Evolutionary conservation across 2,888 invertebrate species (phyloP).

Genomic region (Nasonovia ribisnigri): DNA sequence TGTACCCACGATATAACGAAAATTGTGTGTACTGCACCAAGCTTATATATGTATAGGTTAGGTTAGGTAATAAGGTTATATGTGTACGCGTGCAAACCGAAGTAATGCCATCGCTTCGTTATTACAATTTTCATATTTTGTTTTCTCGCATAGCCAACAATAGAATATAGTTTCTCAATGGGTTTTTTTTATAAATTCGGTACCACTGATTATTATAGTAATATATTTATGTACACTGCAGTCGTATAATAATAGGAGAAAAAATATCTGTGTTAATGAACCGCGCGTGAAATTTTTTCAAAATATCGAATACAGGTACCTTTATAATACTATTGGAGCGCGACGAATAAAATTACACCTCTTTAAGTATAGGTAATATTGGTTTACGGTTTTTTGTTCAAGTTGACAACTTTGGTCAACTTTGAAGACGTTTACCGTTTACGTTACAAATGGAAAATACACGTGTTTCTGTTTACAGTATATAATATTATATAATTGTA

Average conservation of each 20-base stretch:
- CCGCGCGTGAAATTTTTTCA: neutral
- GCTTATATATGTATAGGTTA: too few species aligned
- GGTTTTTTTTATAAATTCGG: neutral
- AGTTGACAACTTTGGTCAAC: neutral
- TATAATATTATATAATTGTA: too few species aligned
- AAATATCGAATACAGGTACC: too few species aligned
- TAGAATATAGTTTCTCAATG: neutral
- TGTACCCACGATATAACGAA: neutral
- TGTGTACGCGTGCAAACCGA: neutral
- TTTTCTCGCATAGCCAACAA: neutral
- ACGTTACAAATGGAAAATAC: neutral
- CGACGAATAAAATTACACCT: neutral
- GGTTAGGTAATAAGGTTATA: neutral
- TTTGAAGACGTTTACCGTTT: neutral
- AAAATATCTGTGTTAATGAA: neutral
- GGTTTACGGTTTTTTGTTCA: neutral
- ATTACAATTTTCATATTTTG: neutral
- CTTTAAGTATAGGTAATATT: neutral
- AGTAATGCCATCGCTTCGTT: neutral
- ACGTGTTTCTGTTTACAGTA: too few species aligned
- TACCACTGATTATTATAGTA: neutral
- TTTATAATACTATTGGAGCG: too few species aligned
- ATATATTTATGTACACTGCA: neutral
- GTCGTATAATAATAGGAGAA: neutral
- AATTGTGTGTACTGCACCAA: neutral